These are phyloP conservation scores for Napeogenes sylphis DNA, from an alignment of 2,888 invertebrate species.

Conservation along the genomic window DNA sequence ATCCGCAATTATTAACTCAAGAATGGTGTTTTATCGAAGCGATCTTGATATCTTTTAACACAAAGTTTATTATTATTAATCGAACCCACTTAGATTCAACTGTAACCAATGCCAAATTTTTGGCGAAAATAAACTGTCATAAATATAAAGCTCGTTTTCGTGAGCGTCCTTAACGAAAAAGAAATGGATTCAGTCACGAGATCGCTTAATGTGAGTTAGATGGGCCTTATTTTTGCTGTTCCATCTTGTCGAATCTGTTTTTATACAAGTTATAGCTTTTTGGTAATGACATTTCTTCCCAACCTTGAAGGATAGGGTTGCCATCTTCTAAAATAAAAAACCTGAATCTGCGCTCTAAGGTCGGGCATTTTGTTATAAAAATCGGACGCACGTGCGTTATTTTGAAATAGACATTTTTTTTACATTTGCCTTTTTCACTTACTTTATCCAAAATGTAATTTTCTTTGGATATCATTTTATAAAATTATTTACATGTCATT, in stretches of 20 bases:
- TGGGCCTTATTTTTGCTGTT: constrained; percentile 56
- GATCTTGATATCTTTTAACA: constrained; percentile 37
- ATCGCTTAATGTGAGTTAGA: constrained; percentile 61
- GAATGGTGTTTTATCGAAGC: constrained; percentile 19
- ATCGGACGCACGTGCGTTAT: too few relatives aligned
- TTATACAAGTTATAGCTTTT: constrained; percentile 55
- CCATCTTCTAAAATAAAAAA: too few relatives aligned
- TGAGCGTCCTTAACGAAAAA: constrained; percentile 62
- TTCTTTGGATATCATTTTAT: too few relatives aligned
- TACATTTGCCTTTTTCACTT: too few relatives aligned
- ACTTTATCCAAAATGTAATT: too few relatives aligned
- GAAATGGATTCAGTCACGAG: constrained; percentile 66
- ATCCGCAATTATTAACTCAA: constrained; percentile 10
- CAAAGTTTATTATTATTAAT: constrained; percentile 48
- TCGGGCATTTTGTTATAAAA: too few relatives aligned
- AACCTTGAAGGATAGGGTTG: constrained; percentile 44
- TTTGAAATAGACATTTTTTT: too few relatives aligned
- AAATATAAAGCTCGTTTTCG: constrained; percentile 64
- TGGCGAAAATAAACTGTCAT: constrained; percentile 52
- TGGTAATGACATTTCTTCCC: constrained; percentile 54
- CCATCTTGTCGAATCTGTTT: constrained; percentile 63
- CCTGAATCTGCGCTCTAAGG: too few relatives aligned
- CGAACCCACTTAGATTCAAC: constrained; percentile 44
- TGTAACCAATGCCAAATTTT: constrained; percentile 45
- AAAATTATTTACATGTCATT: too few relatives aligned